Base-by-base conservation (phyloP, 2,888 invertebrate species). In the Frankliniella fusca region DNA sequence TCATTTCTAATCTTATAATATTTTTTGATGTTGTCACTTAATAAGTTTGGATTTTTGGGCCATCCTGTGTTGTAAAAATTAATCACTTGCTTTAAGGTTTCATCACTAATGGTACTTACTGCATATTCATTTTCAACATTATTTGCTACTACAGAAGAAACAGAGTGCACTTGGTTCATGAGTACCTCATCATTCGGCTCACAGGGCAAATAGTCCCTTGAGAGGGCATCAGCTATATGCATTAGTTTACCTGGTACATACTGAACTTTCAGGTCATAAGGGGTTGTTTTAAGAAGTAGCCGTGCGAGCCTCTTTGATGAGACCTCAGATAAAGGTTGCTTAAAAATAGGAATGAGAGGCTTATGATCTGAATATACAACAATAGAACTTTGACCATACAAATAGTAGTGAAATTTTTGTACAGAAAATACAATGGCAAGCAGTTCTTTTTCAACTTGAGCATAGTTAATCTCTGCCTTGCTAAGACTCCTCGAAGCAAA, bases 401-500 rank as follows among this genome's bases (percentile, higher is more conserved):
- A 85, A 49, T 83, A 85, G 3, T 81, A 80, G 65, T 85, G 85
- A 76, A 85, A 85, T n/a, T n/a, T n/a, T n/a, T n/a, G n/a, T n/a
- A n/a, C n/a, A n/a, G n/a, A n/a, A n/a, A n/a, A n/a, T n/a, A 85
- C 83, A 50, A 85, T 83, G 23, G 85, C 84, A n/a, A 85, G 81
- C 79, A 85, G 82, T 82, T 85, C 85, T 80, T 85, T 85, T 82
- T 86, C 85, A 27, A 85, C 85, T 83, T 85, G 85, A 11, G 85
- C 81, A 83, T 85, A 85, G 48, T 83, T 82, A 15, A 61, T 83
- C 83, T 85, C 85, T 9, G 38, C 15, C 15, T 9, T 9, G 9
- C 79, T 82, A 27, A 83, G 80, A 12, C 61, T 61, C 49, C 80
- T 82, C 27, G 82, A 83, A 1, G 82, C 81, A 81, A 82, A 83